phyloP scores from a whole-genome alignment of 1,140 invertebrate genomes.

The Drosophila ironensis region DNA sequence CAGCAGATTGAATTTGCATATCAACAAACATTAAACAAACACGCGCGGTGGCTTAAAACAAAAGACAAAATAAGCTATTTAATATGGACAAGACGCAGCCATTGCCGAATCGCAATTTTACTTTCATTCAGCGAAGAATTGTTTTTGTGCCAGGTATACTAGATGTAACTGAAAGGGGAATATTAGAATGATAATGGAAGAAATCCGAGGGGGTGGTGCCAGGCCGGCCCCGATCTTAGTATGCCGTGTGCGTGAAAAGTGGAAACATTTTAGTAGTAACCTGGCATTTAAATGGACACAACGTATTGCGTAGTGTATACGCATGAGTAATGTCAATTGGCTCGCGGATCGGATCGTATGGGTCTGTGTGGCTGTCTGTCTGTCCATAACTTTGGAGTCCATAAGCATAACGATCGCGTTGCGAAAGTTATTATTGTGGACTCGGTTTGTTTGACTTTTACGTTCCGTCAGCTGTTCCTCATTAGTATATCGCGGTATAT shows the following conservation, averaged over 20 bases:
- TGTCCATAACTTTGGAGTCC: slow-evolving; percentile 30
- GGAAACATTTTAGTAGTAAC: slow-evolving; percentile 45
- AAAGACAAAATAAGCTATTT: slow-evolving; percentile 26
- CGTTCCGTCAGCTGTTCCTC: slow-evolving; percentile 10
- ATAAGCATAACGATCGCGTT: slow-evolving; percentile 35
- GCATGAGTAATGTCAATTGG: slow-evolving; percentile 70
- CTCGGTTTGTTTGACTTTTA: neutral
- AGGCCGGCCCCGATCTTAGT: slow-evolving; percentile 20
- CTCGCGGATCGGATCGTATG: slow-evolving; percentile 3
- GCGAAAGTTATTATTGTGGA: slow-evolving; percentile 14
- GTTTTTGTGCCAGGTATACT: slow-evolving; percentile 45
- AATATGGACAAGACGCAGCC: slow-evolving; percentile 18
- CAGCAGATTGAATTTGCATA: slow-evolving; percentile 14
- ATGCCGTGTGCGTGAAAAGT: slow-evolving; percentile 48
- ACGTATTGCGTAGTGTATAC: slow-evolving; percentile 64
- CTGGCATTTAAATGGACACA: slow-evolving; percentile 54
- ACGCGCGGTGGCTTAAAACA: slow-evolving; percentile 16
- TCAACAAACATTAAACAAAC: slow-evolving; percentile 30
- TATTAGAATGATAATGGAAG: slow-evolving; percentile 36
- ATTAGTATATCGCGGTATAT: slow-evolving; percentile 20
- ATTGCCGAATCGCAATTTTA: slow-evolving; percentile 28
- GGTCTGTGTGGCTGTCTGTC: neutral
- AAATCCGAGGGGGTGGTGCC: neutral
- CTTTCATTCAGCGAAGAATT: slow-evolving; percentile 63
- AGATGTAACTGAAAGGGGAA: slow-evolving; percentile 27